These are phyloP conservation scores for Stenotaenia linearis DNA, from an alignment of 2,888 invertebrate species.

Conservation along the genomic window DNA sequence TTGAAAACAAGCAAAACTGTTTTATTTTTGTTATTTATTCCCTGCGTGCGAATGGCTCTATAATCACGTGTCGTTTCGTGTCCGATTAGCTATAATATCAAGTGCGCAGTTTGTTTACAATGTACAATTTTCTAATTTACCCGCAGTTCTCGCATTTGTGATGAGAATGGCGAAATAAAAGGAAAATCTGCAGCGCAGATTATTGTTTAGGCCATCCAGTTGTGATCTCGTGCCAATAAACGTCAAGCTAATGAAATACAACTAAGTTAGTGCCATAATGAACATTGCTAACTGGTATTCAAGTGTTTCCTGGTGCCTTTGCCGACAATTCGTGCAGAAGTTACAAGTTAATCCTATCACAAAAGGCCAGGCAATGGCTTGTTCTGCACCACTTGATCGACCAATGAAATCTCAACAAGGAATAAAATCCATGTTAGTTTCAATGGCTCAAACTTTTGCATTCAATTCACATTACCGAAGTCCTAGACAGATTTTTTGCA, in stretches of 20 bases:
- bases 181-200: constrained; percentile 6
- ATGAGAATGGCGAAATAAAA: neutral
- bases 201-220: neutral
- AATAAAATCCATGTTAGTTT: constrained; percentile 20
- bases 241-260: constrained; percentile 7
- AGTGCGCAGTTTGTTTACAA: neutral
- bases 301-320: constrained; percentile 16
- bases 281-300: constrained; percentile 23
- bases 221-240: constrained; percentile 16
- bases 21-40: neutral
- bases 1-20: neutral
- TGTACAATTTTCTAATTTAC: constrained; percentile 10
- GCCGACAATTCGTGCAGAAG: constrained; percentile 19
- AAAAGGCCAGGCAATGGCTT: neutral
- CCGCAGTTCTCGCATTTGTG: neutral
- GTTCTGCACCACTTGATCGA: neutral
- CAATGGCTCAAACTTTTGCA: too few relatives aligned
- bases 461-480: too few relatives aligned
- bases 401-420: neutral
- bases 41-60: neutral
- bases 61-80: constrained; percentile 7
- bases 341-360: constrained; percentile 20
- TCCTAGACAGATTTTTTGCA: too few relatives aligned
- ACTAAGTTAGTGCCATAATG: constrained; percentile 7
- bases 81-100: neutral